Evolutionary conservation across 2,888 invertebrate genomes (phyloP), one percentile per base, ranked within the genome.

Genomic region (Agapetus fuscipes): DNA sequence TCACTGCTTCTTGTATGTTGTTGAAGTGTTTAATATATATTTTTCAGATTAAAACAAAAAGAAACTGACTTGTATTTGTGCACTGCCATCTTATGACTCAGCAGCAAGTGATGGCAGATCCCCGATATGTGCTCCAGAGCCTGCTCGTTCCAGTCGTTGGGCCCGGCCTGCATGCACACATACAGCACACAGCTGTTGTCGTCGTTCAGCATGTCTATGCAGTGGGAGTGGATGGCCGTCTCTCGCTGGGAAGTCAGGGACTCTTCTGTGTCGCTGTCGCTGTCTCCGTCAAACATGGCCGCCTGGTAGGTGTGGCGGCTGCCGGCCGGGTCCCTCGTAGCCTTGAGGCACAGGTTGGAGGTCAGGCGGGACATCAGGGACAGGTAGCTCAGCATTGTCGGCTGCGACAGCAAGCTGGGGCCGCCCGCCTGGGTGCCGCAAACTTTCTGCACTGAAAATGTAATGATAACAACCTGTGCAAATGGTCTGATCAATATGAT

Each of bases 101-200:
- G 71, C 56, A 93, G 65, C 34, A 93, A 65, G 61, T 86, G 82
- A 61, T 93, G 88, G 54, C 89, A 89, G 36, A 93, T 74, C 56
- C 79, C 74, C 46, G 84, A 84, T 43, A 88, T 64, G 9, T 76
- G 72, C 50, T 80, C 76, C 30, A 87, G 61, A 14, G 80, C 70
- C 5, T 71, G 65, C 58, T 66, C 62, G 59, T 57, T 58, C 53
- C 72, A 54, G 52, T 74, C 56, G 50, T 53, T 52, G 49, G 76
- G 50, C 64, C 78, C 51, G 64, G 77, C 52, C 62, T 66, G 51
- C 57, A 72, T 53, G 46, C 68, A 68, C 0, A 62, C 61, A 1
- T 49, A 49, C 62, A 70, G 62, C 1, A 70, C 53, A 39, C 60
- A 61, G 2, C 59, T 54, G 2, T 66, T 62, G 0, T 61, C 61